Evolutionary conservation across 2,888 invertebrate genomes (phyloP), one percentile per base, ranked within the genome.

Genomic region (Morpho achilles): DNA sequence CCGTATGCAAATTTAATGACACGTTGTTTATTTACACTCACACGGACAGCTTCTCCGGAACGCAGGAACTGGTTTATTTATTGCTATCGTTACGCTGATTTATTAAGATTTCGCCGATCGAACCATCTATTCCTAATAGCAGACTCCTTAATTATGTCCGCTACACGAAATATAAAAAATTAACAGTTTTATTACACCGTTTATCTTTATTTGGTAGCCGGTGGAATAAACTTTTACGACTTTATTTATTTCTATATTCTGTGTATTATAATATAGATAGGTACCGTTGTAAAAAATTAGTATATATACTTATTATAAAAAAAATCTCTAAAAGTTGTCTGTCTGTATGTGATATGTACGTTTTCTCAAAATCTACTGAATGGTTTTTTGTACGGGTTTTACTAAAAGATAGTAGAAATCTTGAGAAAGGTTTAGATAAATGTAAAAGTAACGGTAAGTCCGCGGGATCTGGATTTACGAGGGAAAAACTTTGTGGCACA

Each of bases 1-100:
- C 77, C 62, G 65, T 77, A 84, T 84, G 82, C 74, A 79, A 84
- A 86, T 84, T 79, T 79, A 74, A 80, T 75, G 79, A 77, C 76
- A 74, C 71, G 69, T 71, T 78, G 77, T 80, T 80, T 82, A 81
- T 80, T 80, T 73, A 77, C 75, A 67, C 67, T 61, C 69, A 67
- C 73, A 74, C 76, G 71, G 72, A 76, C 72, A 68, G 69, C 69
- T 63, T 67, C 66, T 67, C 68, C 69, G 71, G 68, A 68, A 66
- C 67, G 68, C 54, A 44, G 69, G 62, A 72, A 73, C 73, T 67
- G 66, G 61, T 63, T 65, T 69, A 60, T 67, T 71, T 67, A 70
- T 68, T 67, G 65, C 67, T 60, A 61, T 61, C 55, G 61, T 63
- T 58, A 62, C 58, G 62, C 64, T 68, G 69, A 69, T 69, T 68